Percentiles rank a stretch among this genome's conserved stretches.
phyloP scores from a whole-genome alignment of 2,888 invertebrate species.

The Yponomeuta sedellus region DNA sequence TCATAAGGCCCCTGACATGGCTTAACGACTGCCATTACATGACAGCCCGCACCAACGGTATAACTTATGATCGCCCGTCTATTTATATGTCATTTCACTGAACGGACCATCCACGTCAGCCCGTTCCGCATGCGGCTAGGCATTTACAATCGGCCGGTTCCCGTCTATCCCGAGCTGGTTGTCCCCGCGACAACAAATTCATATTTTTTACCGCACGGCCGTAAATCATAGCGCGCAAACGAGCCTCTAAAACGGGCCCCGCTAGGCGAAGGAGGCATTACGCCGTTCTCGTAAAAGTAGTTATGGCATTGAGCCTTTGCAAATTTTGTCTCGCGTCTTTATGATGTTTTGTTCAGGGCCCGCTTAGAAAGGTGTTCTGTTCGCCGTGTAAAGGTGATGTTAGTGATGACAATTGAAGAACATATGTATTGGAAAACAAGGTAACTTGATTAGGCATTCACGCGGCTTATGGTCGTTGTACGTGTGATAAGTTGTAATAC shows the following conservation, averaged over 20 bases:
- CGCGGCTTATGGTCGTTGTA: no score
- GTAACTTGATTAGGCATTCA: no score
- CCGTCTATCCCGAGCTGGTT: not conserved
- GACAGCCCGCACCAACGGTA: no score
- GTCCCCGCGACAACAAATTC: not conserved
- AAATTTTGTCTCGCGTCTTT: slow-evolving; percentile 21
- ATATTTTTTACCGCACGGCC: slow-evolving; percentile 27
- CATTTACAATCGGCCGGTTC: not conserved
- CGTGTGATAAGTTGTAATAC: no score
- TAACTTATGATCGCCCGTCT: no score
- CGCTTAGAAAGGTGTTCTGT: not conserved
- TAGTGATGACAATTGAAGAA: not conserved
- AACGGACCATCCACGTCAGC: not conserved
- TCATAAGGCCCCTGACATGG: no score
- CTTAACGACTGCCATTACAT: no score
- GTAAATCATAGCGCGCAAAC: slow-evolving; percentile 47
- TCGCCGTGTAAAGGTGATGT: no score
- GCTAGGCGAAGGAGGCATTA: slow-evolving; percentile 33
- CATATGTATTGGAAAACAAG: not conserved
- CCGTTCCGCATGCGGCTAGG: not conserved
- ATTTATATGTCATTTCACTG: not conserved
- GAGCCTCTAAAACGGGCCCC: slow-evolving; percentile 44
- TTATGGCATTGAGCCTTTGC: slow-evolving; percentile 29
- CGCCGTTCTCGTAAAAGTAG: slow-evolving; percentile 39
- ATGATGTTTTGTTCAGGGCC: slow-evolving; percentile 14